Evolutionary conservation across 2,113 vertebrate species (phyloP).

Genomic region (Vicugna pacos): DNA sequence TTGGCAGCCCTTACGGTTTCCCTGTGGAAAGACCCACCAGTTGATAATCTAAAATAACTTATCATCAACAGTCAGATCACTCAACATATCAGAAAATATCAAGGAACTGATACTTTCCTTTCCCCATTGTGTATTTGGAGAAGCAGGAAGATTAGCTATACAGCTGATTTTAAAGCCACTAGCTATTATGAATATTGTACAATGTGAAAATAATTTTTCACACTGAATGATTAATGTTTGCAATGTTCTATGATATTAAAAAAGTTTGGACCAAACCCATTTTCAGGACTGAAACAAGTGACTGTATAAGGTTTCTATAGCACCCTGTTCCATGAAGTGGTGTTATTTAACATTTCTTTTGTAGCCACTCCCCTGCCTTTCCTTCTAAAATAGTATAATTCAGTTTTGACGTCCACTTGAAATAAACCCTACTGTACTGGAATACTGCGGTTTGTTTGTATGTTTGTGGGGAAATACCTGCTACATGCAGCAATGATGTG

Average conservation of each 20-base stretch:
- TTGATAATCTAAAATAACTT: conserved; percentile 61
- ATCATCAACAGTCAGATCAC: conserved; percentile 17
- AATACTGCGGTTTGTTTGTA: not conserved
- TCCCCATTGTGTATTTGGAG: not conserved
- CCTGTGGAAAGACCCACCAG: not conserved
- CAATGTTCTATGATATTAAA: not conserved
- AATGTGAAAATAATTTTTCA: conserved; percentile 34
- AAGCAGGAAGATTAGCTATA: not conserved
- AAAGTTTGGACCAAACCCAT: not conserved
- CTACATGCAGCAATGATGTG: not conserved
- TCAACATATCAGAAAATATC: conserved; percentile 27
- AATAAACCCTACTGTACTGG: not conserved
- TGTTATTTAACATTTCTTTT: not conserved
- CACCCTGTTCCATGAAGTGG: not conserved
- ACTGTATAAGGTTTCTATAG: not conserved
- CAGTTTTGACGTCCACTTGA: not conserved
- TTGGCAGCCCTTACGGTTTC: conserved; percentile 6
- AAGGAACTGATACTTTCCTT: conserved; percentile 6
- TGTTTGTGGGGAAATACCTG: not conserved
- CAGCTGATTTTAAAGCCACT: not conserved
- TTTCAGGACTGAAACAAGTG: not conserved
- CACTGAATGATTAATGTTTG: not conserved
- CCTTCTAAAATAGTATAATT: not conserved
- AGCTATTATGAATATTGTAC: not conserved
- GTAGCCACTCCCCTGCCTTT: not conserved